Evolutionary conservation across 2,888 invertebrate species (phyloP).

Genomic region (Metalampra italica): DNA sequence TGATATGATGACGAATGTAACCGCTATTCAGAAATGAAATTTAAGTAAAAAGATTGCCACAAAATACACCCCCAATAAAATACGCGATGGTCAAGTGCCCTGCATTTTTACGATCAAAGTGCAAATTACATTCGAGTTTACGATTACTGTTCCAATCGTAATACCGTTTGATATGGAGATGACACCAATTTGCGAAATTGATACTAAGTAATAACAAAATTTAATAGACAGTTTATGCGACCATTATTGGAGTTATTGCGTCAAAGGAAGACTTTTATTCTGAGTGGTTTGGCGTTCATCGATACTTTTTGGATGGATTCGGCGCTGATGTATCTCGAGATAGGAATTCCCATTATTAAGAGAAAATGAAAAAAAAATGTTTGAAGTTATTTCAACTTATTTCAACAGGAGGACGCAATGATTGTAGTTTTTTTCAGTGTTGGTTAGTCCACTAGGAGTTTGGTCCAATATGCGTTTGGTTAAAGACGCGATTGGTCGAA

Average conservation of each 20-base stretch:
- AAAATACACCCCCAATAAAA: slow-evolving; percentile 14
- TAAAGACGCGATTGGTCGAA: too few relatives aligned
- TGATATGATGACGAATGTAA: too few relatives aligned
- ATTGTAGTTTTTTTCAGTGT: too few relatives aligned
- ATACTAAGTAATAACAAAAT: slow-evolving; percentile 25
- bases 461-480: too few relatives aligned
- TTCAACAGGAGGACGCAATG: too few relatives aligned
- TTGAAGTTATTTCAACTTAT: too few relatives aligned
- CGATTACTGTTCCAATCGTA: slow-evolving; percentile 23
- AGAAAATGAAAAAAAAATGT: too few relatives aligned
- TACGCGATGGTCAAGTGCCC: slow-evolving; percentile 26
- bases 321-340: background rate
- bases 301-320: background rate
- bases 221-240: slow-evolving; percentile 7
- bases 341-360: too few relatives aligned
- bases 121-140: slow-evolving; percentile 24
- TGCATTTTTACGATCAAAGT: slow-evolving; percentile 23
- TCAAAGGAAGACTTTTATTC: background rate
- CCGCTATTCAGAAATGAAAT: too few relatives aligned
- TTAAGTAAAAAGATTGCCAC: background rate
- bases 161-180: slow-evolving; percentile 24
- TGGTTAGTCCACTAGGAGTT: too few relatives aligned
- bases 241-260: background rate
- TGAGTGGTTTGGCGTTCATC: background rate
- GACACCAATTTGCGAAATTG: slow-evolving; percentile 33